These are phyloP conservation scores for Diplazon laetatorius DNA, from an alignment of 2,888 invertebrate genomes.

Conservation along the genomic window DNA sequence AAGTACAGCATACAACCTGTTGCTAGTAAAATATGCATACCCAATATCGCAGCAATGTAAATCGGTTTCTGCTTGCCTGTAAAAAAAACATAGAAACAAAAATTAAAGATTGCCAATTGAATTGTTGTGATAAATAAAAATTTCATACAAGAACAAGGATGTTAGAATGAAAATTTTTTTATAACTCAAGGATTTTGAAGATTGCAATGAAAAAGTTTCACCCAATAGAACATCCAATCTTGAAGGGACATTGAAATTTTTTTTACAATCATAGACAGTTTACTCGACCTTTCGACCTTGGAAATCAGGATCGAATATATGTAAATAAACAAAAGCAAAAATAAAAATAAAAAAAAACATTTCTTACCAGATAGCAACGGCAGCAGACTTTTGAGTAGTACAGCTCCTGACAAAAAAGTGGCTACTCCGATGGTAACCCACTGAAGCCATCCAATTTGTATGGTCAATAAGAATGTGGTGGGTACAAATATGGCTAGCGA, in stretches of 20 bases:
- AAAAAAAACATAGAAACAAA: slow-evolving; percentile 1
- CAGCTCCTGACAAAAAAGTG: slow-evolving; percentile 92
- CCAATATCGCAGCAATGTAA: slow-evolving; percentile 87
- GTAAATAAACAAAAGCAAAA: too few species aligned
- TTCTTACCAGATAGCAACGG: slow-evolving; percentile 87
- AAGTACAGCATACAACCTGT: slow-evolving; percentile 94
- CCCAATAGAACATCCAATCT: too few species aligned
- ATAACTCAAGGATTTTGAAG: too few species aligned
- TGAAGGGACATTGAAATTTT: too few species aligned
- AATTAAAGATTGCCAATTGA: too few species aligned
- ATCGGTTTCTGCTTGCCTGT: slow-evolving; percentile 85
- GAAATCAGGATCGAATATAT: too few species aligned
- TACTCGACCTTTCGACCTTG: too few species aligned
- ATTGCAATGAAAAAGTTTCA: too few species aligned
- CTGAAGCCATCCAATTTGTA: slow-evolving; percentile 91
- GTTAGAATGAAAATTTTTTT: too few species aligned
- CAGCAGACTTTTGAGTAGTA: slow-evolving; percentile 91
- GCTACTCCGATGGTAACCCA: slow-evolving; percentile 94
- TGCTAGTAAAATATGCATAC: slow-evolving; percentile 92
- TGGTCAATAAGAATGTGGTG: slow-evolving; percentile 95
- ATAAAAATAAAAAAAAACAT: too few species aligned
- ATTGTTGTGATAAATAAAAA: background rate
- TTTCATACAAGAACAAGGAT: too few species aligned
- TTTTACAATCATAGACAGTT: too few species aligned
- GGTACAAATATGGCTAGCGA: slow-evolving; percentile 97